A percentile compares a stretch with the other conserved stretches of the same genome.
These are phyloP conservation scores for Oncorhynchus mykiss DNA, from an alignment of 2,113 vertebrate genomes.

Conservation along the genomic window DNA sequence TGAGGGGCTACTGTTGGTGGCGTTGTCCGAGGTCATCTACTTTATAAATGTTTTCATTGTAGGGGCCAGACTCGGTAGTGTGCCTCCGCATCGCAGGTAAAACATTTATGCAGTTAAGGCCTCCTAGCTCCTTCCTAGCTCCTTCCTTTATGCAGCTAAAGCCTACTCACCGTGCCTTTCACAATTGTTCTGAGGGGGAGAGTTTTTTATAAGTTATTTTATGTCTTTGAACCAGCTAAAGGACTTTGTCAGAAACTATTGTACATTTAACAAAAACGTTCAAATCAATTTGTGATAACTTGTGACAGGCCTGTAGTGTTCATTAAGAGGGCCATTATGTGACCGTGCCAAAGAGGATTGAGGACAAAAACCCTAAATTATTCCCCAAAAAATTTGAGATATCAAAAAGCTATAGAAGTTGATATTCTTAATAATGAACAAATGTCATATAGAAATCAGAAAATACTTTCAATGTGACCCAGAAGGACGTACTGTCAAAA, in stretches of 20 bases:
- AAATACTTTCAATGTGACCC: too few relatives aligned
- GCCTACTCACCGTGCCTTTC: background rate
- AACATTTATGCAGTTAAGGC: background rate
- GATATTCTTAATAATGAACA: too few relatives aligned
- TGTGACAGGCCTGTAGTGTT: slow-evolving; percentile 9
- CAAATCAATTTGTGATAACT: slow-evolving; percentile 42
- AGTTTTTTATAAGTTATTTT: background rate
- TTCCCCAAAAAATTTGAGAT: too few relatives aligned
- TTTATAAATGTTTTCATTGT: background rate
- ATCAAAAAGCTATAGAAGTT: too few relatives aligned
- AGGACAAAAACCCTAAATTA: too few relatives aligned
- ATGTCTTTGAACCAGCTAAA: slow-evolving; percentile 28
- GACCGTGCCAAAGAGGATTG: too few relatives aligned
- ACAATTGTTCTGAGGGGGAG: slow-evolving; percentile 28
- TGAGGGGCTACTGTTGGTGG: slow-evolving; percentile 6
- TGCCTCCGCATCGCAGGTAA: background rate
- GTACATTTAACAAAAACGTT: slow-evolving; percentile 15
- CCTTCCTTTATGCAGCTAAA: too few relatives aligned
- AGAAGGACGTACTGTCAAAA: background rate
- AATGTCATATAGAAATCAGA: too few relatives aligned
- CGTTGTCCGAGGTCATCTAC: background rate
- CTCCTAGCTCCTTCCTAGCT: background rate
- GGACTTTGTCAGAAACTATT: slow-evolving; percentile 14
- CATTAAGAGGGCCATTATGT: too few relatives aligned
- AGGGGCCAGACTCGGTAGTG: background rate